Base-by-base conservation (phyloP, 2,888 invertebrate species). In the Himalopsyche anomala region DNA sequence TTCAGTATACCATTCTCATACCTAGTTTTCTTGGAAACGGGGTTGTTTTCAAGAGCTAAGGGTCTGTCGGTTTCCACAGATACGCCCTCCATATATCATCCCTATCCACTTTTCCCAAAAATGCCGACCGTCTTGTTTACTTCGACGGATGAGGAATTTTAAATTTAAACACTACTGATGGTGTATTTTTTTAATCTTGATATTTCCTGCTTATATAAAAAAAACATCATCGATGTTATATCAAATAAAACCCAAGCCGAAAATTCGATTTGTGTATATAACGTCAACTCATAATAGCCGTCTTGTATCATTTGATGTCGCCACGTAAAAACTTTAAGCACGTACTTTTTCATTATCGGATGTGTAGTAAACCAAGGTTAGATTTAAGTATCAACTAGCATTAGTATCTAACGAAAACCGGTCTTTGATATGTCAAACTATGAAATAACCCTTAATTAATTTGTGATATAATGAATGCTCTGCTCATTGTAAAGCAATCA, bases 21-120 rank as follows among this genome's bases (percentile, higher is more conserved):
- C 55, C 69, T 80, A 80, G 87, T 86, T 87, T 87, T 87, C 87
- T 87, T 38, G 81, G 87, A 87, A 87, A 82, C 45, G 38, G 82
- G 87, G 86, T 83, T 79, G 80, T n/a, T 74, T 69, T 74, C 38
- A 38, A 74, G 5, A 79, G 74, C 54, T 81, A 83, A 87, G 84
- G 83, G 83, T 82, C 55, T 83, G 87, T 80, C 82, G 81, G 86
- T 84, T 82, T 55, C 54, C 85, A 69, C 62, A 79, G 80, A 84
- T 28, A 28, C 79, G 79, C 38, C 80, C 79, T 40, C 80, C 51
- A 84, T 84, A 84, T 84, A 84, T 84, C 84, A 84, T 84, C 84
- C 84, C 74, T 38, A 12, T 74, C 36, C 74, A 74, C 74, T 74
- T 74, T 74, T 74, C 74, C 51, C 38, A 74, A 74, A 28, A 74